Evolutionary conservation across 1,140 invertebrate species (phyloP).

Genomic region (Caerostris extrusa): DNA sequence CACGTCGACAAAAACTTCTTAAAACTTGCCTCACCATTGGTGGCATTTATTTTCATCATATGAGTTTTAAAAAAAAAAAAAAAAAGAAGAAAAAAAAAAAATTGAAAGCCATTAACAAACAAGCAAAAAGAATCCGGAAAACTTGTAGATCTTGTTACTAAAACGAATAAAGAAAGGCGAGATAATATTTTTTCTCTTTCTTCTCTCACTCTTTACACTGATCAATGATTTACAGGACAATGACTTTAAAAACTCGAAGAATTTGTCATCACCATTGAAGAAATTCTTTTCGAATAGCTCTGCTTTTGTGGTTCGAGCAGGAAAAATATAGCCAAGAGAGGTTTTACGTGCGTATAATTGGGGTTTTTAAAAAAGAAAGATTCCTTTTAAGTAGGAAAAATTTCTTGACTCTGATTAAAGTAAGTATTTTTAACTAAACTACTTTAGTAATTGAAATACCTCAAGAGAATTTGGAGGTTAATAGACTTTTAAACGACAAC

Average conservation of each 20-base stretch:
- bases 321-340: not conserved
- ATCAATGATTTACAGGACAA: conserved; percentile 68
- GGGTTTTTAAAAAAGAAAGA: not conserved
- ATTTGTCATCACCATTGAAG: conserved; percentile 43
- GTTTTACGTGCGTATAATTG: conserved; percentile 6
- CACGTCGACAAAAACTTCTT: not conserved
- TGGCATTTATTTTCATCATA: not conserved
- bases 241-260: conserved; percentile 60
- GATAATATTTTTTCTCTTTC: not conserved
- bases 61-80: not conserved
- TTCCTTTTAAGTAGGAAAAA: not conserved
- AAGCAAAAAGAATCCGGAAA: conserved; percentile 40
- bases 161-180: conserved; percentile 19
- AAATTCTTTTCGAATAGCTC: conserved; percentile 33
- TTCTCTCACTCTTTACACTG: not conserved
- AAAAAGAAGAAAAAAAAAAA: not conserved
- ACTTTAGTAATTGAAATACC: not conserved
- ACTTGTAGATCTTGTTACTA: conserved; percentile 28
- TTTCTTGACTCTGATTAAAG: too few relatives aligned
- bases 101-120: not conserved
- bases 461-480: not conserved
- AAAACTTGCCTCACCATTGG: conserved; percentile 6
- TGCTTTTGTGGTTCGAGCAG: conserved; percentile 24
- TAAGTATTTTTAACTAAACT: conserved; percentile 12
- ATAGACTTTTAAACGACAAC: not conserved